Percentiles rank a stretch among this genome's conserved stretches.
Conservation (phyloP, 2,797 vertebrate species). For the Spizella passerina region DNA sequence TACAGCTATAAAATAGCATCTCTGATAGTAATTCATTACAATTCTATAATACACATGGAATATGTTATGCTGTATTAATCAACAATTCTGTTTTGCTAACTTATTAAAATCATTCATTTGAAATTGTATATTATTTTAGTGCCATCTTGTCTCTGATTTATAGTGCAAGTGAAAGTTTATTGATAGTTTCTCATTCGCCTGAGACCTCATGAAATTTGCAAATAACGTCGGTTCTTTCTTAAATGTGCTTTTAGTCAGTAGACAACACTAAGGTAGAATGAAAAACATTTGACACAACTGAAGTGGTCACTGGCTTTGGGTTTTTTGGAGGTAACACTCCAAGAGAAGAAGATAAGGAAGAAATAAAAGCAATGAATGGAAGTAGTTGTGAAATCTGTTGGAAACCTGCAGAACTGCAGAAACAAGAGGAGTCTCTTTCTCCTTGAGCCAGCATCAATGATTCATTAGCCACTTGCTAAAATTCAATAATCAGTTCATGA, state of each 20-base stretch:
- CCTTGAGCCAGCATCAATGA: slow-evolving; percentile 63
- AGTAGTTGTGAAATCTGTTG: background rate
- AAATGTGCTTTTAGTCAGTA: background rate
- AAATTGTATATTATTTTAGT: background rate
- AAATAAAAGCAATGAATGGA: background rate
- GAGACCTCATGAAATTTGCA: background rate
- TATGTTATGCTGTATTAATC: slow-evolving; percentile 20
- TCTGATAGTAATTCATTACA: slow-evolving; percentile 1
- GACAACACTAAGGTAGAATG: background rate
- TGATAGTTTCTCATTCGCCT: background rate
- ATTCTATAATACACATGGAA: background rate
- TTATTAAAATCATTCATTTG: slow-evolving; percentile 8
- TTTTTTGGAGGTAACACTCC: background rate
- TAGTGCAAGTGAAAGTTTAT: background rate
- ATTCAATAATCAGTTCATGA: slow-evolving; percentile 71
- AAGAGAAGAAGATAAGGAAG: background rate
- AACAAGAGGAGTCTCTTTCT: slow-evolving; percentile 63
- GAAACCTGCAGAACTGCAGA: slow-evolving; percentile 49
- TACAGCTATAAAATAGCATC: background rate
- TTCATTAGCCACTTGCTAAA: slow-evolving; percentile 75
- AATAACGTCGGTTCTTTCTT: background rate
- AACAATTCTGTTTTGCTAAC: slow-evolving; percentile 8
- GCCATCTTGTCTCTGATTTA: background rate
- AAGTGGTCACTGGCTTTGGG: background rate
- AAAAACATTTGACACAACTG: background rate